These are phyloP conservation scores for Cromileptes altivelis DNA, from an alignment of 2,113 vertebrate species.

Conservation along the genomic window DNA sequence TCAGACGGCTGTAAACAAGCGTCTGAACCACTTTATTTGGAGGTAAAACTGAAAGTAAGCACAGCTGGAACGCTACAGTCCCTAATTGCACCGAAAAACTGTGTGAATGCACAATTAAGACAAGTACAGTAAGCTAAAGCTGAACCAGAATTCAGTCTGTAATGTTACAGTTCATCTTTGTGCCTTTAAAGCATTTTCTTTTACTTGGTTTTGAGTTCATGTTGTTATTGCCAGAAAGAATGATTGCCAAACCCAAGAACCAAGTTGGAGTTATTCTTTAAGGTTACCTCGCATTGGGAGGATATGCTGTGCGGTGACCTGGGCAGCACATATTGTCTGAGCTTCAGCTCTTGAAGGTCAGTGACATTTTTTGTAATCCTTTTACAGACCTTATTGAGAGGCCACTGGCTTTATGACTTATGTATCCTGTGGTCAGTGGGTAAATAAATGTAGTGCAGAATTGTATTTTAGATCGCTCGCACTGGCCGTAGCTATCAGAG, in stretches of 20 bases:
- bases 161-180: neutral
- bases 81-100: neutral
- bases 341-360: neutral
- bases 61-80: neutral
- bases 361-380: conserved; percentile 3
- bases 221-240: neutral
- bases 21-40: neutral
- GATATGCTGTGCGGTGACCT: neutral
- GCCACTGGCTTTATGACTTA: neutral
- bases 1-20: conserved; percentile 7
- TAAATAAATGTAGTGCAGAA: neutral
- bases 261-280: neutral
- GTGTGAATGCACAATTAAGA: neutral
- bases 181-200: neutral
- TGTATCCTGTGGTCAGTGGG: neutral
- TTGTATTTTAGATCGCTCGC: conserved; percentile 1
- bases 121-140: neutral
- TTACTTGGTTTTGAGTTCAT: too few relatives aligned
- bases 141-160: neutral
- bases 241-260: neutral
- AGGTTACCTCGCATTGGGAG: neutral
- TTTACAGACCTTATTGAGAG: neutral
- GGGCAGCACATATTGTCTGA: neutral
- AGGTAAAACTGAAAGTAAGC: neutral
- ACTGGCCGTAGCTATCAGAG: neutral